Evolutionary conservation across 92 coral and sea anemone genomes (phyloP).

Genomic region (Porites lobata): DNA sequence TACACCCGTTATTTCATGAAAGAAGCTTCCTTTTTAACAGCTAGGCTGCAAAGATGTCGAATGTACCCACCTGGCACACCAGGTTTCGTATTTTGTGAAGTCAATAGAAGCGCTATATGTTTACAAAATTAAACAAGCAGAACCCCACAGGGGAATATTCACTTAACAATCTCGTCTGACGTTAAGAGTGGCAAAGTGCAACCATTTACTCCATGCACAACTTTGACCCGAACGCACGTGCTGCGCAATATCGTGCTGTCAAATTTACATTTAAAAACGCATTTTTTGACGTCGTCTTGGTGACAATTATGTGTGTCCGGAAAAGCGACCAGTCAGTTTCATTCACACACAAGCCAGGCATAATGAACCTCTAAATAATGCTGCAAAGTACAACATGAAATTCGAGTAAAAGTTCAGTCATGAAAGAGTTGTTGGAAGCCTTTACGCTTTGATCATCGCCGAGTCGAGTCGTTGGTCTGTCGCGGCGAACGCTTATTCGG

Average conservation of each 20-base stretch:
- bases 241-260: constrained; percentile 20
- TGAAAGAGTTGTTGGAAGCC: not conserved
- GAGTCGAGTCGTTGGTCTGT: not conserved
- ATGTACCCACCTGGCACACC: constrained; percentile 22
- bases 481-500: constrained; percentile 1
- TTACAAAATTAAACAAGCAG: not conserved
- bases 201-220: constrained; percentile 11
- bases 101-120: not conserved
- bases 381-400: constrained; percentile 12
- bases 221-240: constrained; percentile 38
- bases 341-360: constrained; percentile 17
- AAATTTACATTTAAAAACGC: constrained; percentile 16
- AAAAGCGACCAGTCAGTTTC: constrained; percentile 23
- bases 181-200: not conserved
- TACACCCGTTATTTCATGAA: no score
- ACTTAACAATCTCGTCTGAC: not conserved
- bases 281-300: constrained; percentile 29
- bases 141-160: constrained; percentile 16
- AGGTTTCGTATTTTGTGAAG: constrained; percentile 7
- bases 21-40: not conserved
- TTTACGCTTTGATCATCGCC: not conserved
- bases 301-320: constrained; percentile 23
- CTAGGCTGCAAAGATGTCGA: not conserved
- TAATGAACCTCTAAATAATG: constrained; percentile 35
- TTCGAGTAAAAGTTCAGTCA: constrained; percentile 14